Conservation (phyloP, 2,113 vertebrate genomes). For the Podarcis cretensis region DNA sequence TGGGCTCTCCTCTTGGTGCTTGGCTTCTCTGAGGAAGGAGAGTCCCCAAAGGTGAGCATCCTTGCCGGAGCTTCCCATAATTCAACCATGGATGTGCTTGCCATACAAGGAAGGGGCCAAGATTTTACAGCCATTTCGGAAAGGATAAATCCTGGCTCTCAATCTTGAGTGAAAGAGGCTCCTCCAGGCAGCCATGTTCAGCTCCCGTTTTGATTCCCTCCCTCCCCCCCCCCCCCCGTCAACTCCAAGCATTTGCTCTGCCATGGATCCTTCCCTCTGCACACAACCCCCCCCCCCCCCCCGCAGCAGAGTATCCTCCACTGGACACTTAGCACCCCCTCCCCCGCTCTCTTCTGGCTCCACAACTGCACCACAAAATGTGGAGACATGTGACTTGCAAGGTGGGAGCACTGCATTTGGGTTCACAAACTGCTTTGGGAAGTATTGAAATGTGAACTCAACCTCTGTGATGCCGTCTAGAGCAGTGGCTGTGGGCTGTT, state of each 20-base stretch:
- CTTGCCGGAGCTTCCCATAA: not conserved
- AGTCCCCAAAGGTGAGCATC: not conserved
- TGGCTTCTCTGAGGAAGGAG: rapidly evolving
- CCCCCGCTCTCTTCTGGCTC: not conserved
- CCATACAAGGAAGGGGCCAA: not conserved
- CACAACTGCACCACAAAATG: too few species aligned
- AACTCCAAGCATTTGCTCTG: not conserved
- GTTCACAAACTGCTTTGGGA: too few species aligned
- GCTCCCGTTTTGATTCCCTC: not conserved
- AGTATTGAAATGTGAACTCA: too few species aligned
- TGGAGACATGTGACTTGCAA: too few species aligned
- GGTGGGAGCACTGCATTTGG: too few species aligned
- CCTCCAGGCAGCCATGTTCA: not conserved
- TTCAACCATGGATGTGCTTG: not conserved
- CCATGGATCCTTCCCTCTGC: not conserved
- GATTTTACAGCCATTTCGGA: not conserved
- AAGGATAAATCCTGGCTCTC: not conserved
- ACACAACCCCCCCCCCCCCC: not conserved
- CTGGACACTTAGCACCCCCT: not conserved
- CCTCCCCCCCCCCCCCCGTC: too few species aligned
- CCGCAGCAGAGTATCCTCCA: not conserved
- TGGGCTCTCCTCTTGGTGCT: not conserved
- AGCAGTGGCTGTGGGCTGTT: too few species aligned
- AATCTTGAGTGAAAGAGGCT: not conserved
- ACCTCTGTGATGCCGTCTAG: too few species aligned